Evolutionary conservation across 1,140 invertebrate genomes (phyloP).

Genomic region (Drosophila busckii): DNA sequence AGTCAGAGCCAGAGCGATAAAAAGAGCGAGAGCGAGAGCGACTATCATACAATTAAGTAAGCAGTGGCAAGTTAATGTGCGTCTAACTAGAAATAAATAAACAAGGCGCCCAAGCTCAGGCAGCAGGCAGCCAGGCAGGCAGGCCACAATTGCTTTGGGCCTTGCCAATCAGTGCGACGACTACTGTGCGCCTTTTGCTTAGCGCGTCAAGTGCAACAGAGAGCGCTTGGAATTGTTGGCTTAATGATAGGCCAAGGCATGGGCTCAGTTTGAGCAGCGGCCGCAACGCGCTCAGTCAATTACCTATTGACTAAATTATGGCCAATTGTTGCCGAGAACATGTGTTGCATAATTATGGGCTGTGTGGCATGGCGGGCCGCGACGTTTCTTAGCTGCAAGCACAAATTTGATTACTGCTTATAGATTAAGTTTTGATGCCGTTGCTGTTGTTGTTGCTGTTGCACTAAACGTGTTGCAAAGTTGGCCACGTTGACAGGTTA

Average conservation of each 20-base stretch:
- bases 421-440: conserved; percentile 55
- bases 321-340: conserved; percentile 72
- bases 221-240: conserved; percentile 9
- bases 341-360: conserved; percentile 74
- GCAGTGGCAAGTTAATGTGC: conserved; percentile 58
- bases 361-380: conserved; percentile 52
- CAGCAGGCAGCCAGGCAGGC: conserved; percentile 17
- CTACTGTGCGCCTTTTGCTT: conserved; percentile 6
- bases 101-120: conserved; percentile 43
- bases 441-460: conserved; percentile 1
- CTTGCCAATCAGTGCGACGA: conserved; percentile 6
- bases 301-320: conserved; percentile 74
- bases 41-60: conserved; percentile 64
- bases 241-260: conserved; percentile 53
- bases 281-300: conserved; percentile 55
- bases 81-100: conserved; percentile 74
- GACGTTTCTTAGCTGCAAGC: conserved; percentile 53
- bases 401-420: conserved; percentile 74
- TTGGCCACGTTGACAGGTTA: conserved; percentile 73
- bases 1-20: not conserved
- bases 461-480: conserved; percentile 69
- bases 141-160: not conserved
- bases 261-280: conserved; percentile 26
- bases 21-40: not conserved
- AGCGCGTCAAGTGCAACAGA: not conserved